Percentiles rank a stretch among this genome's conserved stretches.
phyloP scores from a whole-genome alignment of 2,797 vertebrate genomes.

The Coilia nasus region DNA sequence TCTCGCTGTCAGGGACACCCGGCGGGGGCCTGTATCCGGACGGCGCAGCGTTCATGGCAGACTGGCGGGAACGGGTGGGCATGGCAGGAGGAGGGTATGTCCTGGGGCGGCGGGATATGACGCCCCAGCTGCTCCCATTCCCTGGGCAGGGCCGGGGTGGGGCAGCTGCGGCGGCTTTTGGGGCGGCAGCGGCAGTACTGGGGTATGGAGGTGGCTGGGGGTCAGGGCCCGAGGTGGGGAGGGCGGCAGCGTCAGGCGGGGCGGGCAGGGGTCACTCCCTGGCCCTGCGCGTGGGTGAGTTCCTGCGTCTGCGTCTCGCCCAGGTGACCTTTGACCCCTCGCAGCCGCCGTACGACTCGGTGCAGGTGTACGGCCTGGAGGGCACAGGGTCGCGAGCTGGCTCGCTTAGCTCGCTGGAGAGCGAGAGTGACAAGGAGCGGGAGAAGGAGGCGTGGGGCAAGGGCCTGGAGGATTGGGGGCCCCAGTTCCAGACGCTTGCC shows the following conservation, averaged over 20 bases:
- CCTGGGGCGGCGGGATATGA: constrained; percentile 82
- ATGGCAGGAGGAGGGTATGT: constrained; percentile 66
- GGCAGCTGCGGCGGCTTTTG: constrained; percentile 60
- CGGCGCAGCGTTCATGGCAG: constrained; percentile 68
- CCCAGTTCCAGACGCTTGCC: constrained; percentile 84
- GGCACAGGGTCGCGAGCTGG: constrained; percentile 88
- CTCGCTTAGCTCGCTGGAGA: constrained; percentile 85
- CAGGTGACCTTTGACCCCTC: constrained; percentile 87
- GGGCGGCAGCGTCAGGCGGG: constrained; percentile 56
- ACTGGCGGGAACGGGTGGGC: constrained; percentile 76
- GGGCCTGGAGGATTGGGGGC: constrained; percentile 87
- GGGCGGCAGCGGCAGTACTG: constrained; percentile 59
- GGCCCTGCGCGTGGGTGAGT: constrained; percentile 83
- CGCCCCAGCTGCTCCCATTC: constrained; percentile 79
- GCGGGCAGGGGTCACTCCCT: constrained; percentile 71
- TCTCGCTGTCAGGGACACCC: constrained; percentile 64
- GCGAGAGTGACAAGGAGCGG: constrained; percentile 78
- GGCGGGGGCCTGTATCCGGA: constrained; percentile 68
- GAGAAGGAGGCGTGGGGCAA: constrained; percentile 79
- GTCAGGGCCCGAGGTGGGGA: constrained; percentile 64
- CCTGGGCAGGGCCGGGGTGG: constrained; percentile 67
- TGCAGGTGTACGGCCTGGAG: constrained; percentile 91
- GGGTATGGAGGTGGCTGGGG: constrained; percentile 74
- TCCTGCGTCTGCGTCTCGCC: constrained; percentile 81
- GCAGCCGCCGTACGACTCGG: constrained; percentile 88